These are phyloP conservation scores for Pseudobourletiella spinata DNA, from an alignment of 1,140 invertebrate genomes.

Conservation along the genomic window DNA sequence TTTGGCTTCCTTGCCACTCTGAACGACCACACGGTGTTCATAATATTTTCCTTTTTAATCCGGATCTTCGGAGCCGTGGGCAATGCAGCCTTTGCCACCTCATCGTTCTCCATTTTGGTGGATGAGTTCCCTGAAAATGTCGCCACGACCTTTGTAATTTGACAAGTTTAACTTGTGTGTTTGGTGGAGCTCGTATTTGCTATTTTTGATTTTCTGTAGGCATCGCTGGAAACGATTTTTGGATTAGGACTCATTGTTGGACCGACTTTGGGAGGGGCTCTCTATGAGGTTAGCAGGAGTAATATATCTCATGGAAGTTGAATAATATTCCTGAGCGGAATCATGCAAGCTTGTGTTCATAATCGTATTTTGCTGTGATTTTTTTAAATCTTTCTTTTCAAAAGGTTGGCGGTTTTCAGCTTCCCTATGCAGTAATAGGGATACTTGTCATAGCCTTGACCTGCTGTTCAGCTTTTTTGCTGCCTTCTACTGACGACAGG, in stretches of 20 bases:
- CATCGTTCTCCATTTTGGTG: constrained; percentile 51
- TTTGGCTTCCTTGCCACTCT: too few species aligned
- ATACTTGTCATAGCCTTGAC: too few species aligned
- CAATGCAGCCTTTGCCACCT: constrained; percentile 50
- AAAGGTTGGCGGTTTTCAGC: neutral
- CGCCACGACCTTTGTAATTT: constrained; percentile 48
- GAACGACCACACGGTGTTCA: constrained; percentile 45
- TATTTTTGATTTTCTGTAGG: constrained; percentile 46
- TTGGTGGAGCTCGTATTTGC: neutral
- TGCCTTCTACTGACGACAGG: neutral
- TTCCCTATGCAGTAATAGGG: neutral
- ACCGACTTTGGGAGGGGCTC: constrained; percentile 69
- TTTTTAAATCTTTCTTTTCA: neutral
- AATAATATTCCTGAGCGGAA: neutral
- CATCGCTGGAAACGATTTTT: constrained; percentile 79
- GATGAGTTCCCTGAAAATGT: constrained; percentile 55
- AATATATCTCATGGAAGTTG: neutral
- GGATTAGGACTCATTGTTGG: constrained; percentile 57
- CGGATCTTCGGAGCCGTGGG: constrained; percentile 51
- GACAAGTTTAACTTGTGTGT: neutral
- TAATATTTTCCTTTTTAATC: constrained; percentile 48
- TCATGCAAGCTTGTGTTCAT: neutral
- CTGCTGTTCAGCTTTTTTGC: too few species aligned
- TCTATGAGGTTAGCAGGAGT: constrained; percentile 54
- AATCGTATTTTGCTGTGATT: too few species aligned